Base-by-base conservation (phyloP, 2,888 invertebrate genomes). In the Acleris holmiana region DNA sequence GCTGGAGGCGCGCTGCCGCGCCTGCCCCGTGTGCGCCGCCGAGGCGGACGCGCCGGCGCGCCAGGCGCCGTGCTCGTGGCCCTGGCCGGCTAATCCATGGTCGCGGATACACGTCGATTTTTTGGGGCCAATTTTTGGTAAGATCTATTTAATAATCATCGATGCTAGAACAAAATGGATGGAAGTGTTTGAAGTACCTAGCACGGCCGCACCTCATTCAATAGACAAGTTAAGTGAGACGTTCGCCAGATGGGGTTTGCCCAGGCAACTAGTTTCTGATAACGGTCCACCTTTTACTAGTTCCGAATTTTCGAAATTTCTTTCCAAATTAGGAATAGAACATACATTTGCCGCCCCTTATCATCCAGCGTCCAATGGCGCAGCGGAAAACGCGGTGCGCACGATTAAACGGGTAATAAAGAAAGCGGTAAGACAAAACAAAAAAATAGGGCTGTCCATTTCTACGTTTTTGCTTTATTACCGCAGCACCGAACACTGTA, bases 291-390 rank as follows among this genome's bases (percentile, higher is more conserved):
- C 58, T n/a, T 68, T 63, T 47, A n/a, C 59, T 1, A 66, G 66
- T 19, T 1, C 4, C 0, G 63, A 63, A 19, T 66, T 66, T 41
- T 4, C 21, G 4, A 13, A 8, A 1, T 68, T 66, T 18, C 17
- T 65, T 4, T 17, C n/a, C 0, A 29, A 18, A 1, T 54, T 64
- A 21, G 54, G 55, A 0, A 23, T 67, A 2, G 44, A 51, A 25
- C 63, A 68, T 17, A 46, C 51, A 13, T 63, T 58, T 17, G 51
- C 62, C 8, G 48, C 66, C 25, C 60, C 63, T 2, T 66, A 68
- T 35, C 66, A 66, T 21, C 59, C 66, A n/a, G 25, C 60, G 1
- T 66, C 63, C 8, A 66, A 66, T 29, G 63, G 63, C 21, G 62
- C 65, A 0, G 61, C 59, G 13, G 60, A 61, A 50, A 62, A 58